Evolutionary conservation across 2,888 invertebrate genomes (phyloP).

Genomic region (Adelphocoris suturalis): DNA sequence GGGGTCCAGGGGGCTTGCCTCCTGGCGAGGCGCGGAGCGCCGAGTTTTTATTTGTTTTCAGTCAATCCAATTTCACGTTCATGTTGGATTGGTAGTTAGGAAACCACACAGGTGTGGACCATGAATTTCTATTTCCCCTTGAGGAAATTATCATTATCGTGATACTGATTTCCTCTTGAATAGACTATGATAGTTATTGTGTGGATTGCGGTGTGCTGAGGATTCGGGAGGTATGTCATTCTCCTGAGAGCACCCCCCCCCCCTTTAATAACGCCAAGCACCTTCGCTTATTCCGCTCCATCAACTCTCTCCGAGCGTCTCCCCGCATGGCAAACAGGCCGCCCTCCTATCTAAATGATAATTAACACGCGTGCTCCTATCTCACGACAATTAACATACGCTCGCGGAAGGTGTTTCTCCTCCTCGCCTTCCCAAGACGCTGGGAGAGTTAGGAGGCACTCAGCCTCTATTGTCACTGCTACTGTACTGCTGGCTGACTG

Average conservation of each 20-base stretch:
- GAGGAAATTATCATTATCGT: too few relatives aligned
- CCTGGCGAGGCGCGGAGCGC: too few relatives aligned
- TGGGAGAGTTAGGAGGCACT: neutral
- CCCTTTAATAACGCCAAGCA: neutral
- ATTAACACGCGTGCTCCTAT: constrained; percentile 39
- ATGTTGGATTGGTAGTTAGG: too few relatives aligned
- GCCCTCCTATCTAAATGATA: constrained; percentile 35
- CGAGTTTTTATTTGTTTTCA: too few relatives aligned
- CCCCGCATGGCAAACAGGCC: constrained; percentile 23
- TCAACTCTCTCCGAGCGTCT: neutral
- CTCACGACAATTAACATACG: constrained; percentile 39
- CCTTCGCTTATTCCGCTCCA: constrained; percentile 29
- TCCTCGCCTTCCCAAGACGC: neutral
- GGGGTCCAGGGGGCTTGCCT: too few relatives aligned
- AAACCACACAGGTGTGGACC: too few relatives aligned
- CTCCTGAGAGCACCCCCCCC: neutral
- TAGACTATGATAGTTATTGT: too few relatives aligned
- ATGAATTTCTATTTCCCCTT: too few relatives aligned
- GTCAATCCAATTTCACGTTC: too few relatives aligned
- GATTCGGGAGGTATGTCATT: too few relatives aligned
- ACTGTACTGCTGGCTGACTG: neutral
- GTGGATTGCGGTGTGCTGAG: too few relatives aligned
- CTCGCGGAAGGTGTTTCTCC: neutral
- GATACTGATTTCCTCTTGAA: too few relatives aligned
- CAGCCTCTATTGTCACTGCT: neutral